Evolutionary conservation across 2,113 vertebrate genomes (phyloP).

Genomic region (Plotosus lineatus): DNA sequence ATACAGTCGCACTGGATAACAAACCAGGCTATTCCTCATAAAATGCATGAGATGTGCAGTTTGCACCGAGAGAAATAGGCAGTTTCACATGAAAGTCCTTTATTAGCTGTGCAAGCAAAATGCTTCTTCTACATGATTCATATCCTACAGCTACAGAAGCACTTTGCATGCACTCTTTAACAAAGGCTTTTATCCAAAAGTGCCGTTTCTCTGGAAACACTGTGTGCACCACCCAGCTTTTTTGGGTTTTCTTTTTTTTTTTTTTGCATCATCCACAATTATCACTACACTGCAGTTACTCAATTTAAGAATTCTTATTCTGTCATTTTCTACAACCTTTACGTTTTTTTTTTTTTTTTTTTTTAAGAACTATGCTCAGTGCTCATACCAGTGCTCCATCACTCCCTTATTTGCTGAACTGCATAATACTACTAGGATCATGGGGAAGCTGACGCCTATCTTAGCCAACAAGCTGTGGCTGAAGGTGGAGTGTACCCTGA

Average conservation of each 20-base stretch:
- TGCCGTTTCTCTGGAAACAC: background rate
- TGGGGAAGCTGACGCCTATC: no score
- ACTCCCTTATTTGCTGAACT: no score
- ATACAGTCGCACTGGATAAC: background rate
- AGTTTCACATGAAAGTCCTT: background rate
- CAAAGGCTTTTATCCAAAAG: background rate
- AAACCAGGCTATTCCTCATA: background rate
- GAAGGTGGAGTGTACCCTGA: no score
- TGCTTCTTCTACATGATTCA: background rate
- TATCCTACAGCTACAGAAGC: slow-evolving; percentile 4
- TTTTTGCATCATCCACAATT: background rate
- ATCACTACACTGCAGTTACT: background rate
- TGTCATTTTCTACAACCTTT: background rate
- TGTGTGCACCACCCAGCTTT: background rate
- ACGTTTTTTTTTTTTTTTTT: background rate
- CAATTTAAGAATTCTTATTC: no score
- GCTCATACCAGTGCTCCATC: no score
- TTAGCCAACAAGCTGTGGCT: no score
- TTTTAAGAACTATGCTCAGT: no score
- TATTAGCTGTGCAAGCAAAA: slow-evolving; percentile 14
- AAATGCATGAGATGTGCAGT: background rate
- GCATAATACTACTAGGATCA: no score
- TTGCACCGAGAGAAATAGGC: background rate
- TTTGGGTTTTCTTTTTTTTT: background rate
- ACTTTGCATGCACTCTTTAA: slow-evolving; percentile 3